Evolutionary conservation across 2,113 vertebrate species (phyloP).

Genomic region (Poeciliopsis prolifica): DNA sequence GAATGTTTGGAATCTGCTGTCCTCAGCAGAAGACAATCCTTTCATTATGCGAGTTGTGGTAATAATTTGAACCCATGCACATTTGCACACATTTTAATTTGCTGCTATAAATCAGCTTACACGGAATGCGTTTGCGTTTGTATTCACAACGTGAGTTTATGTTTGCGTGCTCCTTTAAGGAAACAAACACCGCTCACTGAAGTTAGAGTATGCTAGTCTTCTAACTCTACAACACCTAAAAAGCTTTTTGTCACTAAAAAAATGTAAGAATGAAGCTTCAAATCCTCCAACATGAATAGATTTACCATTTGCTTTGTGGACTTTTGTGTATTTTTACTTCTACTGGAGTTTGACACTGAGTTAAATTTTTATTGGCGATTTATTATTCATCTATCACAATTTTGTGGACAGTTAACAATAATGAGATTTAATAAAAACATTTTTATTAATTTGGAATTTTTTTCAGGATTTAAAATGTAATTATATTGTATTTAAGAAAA

Average conservation of each 20-base stretch:
- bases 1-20: constrained; percentile 61
- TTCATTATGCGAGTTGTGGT: constrained; percentile 50
- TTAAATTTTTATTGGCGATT: neutral
- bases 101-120: constrained; percentile 51
- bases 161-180: constrained; percentile 22
- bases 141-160: constrained; percentile 25
- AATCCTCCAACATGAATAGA: neutral
- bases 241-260: neutral
- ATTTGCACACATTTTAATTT: constrained; percentile 48
- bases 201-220: neutral
- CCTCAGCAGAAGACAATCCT: constrained; percentile 50
- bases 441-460: neutral
- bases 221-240: constrained; percentile 9
- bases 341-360: too few relatives aligned
- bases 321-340: too few relatives aligned
- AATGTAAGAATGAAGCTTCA: neutral
- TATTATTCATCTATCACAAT: neutral
- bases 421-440: neutral
- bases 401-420: neutral
- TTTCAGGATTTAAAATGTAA: neutral
- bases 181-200: constrained; percentile 46
- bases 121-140: constrained; percentile 9
- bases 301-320: too few relatives aligned
- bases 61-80: constrained; percentile 47
- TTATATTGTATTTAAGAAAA: neutral